Base-by-base conservation (phyloP, 2,888 invertebrate genomes). In the Slavum lentiscoides region DNA sequence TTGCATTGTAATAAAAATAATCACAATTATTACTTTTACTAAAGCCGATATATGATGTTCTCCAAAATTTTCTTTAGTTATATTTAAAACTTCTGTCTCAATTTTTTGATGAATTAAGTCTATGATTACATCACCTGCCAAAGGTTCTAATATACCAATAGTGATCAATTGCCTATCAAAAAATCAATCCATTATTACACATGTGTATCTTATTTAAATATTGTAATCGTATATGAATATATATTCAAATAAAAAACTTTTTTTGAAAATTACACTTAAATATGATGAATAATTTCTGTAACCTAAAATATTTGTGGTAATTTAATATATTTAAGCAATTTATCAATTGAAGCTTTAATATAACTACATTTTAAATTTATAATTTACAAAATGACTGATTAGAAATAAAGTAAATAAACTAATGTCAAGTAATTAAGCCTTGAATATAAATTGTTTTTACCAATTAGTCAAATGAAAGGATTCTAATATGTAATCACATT, bases 1-100 rank as follows among this genome's bases (percentile, higher is more conserved):
- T 8, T 61, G 7, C 4, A 59, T 49, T 53, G 37, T 6, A 64
- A 39, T 6, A 23, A 21, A 81, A 53, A 49, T 49, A 39, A 23
- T 30, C 43, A 67, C 11, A 83, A 85, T 85, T 30, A 4, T 2
- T 87, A 92, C 93, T 86, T 90, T 90, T 87, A 95, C 93, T 23
- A 97, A 87, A 76, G 89, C 88, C n/a, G 88, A 88, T 74, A 96
- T 89, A 85, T 94, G 94, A 8, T 94, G 93, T 30, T 91, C 90
- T 87, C 96, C 94, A 88, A 95, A 96, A 84, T 92, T 93, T 53
- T 94, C 94, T 84, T 93, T 92, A 85, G 96, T 96, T 0, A 92
- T 90, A 84, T 92, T 91, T 85, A 92, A 91, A n/a, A 97, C 93
- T 85, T 96, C 93, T 83, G 90, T 89, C 85, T 93, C 91, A 83